These are phyloP conservation scores for Copidosoma floridanum DNA, from an alignment of 1,140 invertebrate species.

Conservation along the genomic window DNA sequence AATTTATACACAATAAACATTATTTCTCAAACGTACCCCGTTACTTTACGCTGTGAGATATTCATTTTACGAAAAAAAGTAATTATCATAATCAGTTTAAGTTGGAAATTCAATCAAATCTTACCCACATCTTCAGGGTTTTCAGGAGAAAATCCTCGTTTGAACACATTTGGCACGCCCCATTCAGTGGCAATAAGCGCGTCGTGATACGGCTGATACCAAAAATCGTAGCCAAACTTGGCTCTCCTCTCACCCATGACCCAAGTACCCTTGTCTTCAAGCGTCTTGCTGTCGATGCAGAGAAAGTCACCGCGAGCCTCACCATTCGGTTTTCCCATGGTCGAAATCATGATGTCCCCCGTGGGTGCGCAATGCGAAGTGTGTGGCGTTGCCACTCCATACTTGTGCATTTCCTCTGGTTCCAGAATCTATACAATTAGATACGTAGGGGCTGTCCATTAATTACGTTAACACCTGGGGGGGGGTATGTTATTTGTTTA, in stretches of 20 bases:
- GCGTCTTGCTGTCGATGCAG: conserved; percentile 80
- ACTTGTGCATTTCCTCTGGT: conserved; percentile 69
- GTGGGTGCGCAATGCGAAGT: conserved; percentile 89
- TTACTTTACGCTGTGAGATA: too few relatives aligned
- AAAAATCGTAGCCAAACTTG: conserved; percentile 81
- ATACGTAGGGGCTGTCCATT: too few relatives aligned
- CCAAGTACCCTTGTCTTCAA: conserved; percentile 74
- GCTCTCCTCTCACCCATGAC: conserved; percentile 62
- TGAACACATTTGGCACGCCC: conserved; percentile 84
- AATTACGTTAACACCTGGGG: too few relatives aligned
- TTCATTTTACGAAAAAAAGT: too few relatives aligned
- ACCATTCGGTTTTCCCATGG: conserved; percentile 78
- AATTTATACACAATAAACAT: too few relatives aligned
- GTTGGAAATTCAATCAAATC: too few relatives aligned
- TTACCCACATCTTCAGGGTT: conserved; percentile 23
- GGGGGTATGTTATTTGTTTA: too few relatives aligned
- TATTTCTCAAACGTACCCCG: too few relatives aligned
- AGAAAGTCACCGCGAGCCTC: conserved; percentile 88
- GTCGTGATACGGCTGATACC: conserved; percentile 95
- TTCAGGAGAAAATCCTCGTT: conserved; percentile 49
- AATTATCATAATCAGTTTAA: too few relatives aligned
- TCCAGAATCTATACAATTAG: conserved; percentile 74
- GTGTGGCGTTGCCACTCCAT: conserved; percentile 81
- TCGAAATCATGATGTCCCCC: conserved; percentile 94
- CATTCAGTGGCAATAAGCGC: conserved; percentile 90